Evolutionary conservation across 2,113 vertebrate genomes (phyloP).

Genomic region (Nesoenas mayeri): DNA sequence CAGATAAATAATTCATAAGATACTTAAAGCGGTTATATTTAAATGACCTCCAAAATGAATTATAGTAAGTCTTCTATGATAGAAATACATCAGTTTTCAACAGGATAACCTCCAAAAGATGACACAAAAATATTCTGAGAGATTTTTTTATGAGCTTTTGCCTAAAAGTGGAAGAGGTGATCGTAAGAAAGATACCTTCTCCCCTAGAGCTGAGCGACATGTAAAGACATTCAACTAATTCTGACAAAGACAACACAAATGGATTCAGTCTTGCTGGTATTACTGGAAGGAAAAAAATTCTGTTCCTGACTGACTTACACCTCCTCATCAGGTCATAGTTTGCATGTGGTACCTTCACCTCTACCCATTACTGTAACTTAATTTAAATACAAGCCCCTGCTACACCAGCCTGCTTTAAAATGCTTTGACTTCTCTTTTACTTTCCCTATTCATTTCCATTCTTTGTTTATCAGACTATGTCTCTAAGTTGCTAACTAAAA

Average conservation of each 20-base stretch:
- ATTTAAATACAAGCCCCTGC: background rate
- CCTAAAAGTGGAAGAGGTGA: background rate
- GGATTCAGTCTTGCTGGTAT: background rate
- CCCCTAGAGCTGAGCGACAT: background rate
- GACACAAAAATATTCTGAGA: background rate
- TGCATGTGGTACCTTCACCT: background rate
- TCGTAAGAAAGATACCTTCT: background rate
- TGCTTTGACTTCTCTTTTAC: background rate
- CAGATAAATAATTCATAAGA: background rate
- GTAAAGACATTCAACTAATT: fast-evolving
- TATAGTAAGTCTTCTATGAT: background rate
- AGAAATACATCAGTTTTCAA: background rate
- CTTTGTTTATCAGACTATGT: background rate
- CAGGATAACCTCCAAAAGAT: background rate
- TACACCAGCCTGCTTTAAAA: background rate
- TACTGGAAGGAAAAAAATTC: background rate
- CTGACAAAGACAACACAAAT: background rate
- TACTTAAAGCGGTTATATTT: background rate
- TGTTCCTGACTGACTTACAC: background rate
- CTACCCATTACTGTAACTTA: background rate
- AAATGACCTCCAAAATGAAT: background rate
- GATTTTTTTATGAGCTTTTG: background rate
- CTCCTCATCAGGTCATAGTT: background rate
- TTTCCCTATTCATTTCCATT: background rate
- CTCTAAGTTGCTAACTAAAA: background rate